phyloP scores from a whole-genome alignment of 2,113 vertebrate genomes.

The Pagrus major region DNA sequence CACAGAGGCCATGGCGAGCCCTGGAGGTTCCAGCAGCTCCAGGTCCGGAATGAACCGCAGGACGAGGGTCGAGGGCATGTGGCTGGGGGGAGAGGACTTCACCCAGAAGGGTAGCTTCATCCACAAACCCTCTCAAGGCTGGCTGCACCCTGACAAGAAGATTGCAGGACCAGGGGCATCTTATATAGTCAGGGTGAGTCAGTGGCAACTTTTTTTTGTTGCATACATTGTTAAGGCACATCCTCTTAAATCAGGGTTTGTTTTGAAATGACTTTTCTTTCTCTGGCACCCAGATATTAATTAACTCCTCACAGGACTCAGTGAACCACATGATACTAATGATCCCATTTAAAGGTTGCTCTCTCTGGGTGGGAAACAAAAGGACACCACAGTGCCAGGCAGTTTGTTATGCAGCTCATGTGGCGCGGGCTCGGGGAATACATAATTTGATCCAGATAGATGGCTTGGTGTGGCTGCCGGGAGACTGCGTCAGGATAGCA shows the following conservation, averaged over 20 bases:
- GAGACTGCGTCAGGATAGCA: constrained; percentile 60
- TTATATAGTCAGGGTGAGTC: constrained; percentile 95
- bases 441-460: constrained; percentile 79
- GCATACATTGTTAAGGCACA: not conserved
- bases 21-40: constrained; percentile 64
- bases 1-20: constrained; percentile 71
- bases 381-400: constrained; percentile 52
- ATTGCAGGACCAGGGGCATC: constrained; percentile 92
- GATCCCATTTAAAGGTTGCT: constrained; percentile 21
- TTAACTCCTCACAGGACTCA: not conserved
- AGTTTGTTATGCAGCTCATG: constrained; percentile 74
- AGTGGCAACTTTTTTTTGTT: not conserved
- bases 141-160: constrained; percentile 93
- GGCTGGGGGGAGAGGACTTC: constrained; percentile 87
- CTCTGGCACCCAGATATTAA: not conserved
- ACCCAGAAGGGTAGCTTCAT: constrained; percentile 93
- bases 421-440: constrained; percentile 67
- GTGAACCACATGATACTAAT: constrained; percentile 15
- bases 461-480: constrained; percentile 57
- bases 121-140: constrained; percentile 96
- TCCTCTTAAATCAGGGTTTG: not conserved
- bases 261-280: constrained; percentile 14
- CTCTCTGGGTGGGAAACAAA: constrained; percentile 47
- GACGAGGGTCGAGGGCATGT: constrained; percentile 85
- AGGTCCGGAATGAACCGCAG: constrained; percentile 83